Conservation (phyloP, 2,888 invertebrate genomes). For the Proisotoma minuta region DNA sequence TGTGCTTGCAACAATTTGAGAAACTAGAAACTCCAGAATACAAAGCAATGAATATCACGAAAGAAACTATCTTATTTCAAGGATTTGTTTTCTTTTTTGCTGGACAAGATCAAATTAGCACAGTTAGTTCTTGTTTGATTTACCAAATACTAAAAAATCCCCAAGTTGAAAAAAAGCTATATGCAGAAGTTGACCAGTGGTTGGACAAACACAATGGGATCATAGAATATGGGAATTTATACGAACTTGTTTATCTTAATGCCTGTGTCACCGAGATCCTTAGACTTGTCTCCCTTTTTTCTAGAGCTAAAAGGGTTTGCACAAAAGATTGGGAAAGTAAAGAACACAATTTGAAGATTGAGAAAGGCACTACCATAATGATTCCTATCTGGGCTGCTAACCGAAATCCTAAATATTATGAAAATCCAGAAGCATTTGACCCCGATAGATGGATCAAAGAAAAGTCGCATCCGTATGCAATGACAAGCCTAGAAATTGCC, state of each 20-base stretch:
- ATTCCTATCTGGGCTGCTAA: slow-evolving; percentile 37
- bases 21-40: slow-evolving; percentile 34
- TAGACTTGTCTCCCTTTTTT: slow-evolving; percentile 35
- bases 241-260: slow-evolving; percentile 32
- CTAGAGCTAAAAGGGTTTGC: slow-evolving; percentile 38
- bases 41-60: slow-evolving; percentile 29
- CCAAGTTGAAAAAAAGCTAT: slow-evolving; percentile 27
- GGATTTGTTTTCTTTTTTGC: slow-evolving; percentile 40
- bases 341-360: slow-evolving; percentile 25
- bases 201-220: slow-evolving; percentile 31
- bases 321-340: slow-evolving; percentile 38
- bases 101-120: slow-evolving; percentile 39
- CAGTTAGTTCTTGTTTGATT: slow-evolving; percentile 23
- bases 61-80: slow-evolving; percentile 31
- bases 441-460: slow-evolving; percentile 43
- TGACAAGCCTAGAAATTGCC: slow-evolving; percentile 26
- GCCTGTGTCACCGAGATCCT: slow-evolving; percentile 38
- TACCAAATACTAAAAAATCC: slow-evolving; percentile 31
- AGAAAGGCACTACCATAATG: slow-evolving; percentile 31
- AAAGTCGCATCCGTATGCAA: slow-evolving; percentile 33
- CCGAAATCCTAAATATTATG: slow-evolving; percentile 30
- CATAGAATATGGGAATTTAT: slow-evolving; percentile 34
- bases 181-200: slow-evolving; percentile 34
- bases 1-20: slow-evolving; percentile 22
- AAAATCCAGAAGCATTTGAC: slow-evolving; percentile 30